A percentile compares a stretch with the other conserved stretches of the same genome.
These are phyloP conservation scores for Sitta carolinensis DNA, from an alignment of 2,797 vertebrate species.

Conservation along the genomic window DNA sequence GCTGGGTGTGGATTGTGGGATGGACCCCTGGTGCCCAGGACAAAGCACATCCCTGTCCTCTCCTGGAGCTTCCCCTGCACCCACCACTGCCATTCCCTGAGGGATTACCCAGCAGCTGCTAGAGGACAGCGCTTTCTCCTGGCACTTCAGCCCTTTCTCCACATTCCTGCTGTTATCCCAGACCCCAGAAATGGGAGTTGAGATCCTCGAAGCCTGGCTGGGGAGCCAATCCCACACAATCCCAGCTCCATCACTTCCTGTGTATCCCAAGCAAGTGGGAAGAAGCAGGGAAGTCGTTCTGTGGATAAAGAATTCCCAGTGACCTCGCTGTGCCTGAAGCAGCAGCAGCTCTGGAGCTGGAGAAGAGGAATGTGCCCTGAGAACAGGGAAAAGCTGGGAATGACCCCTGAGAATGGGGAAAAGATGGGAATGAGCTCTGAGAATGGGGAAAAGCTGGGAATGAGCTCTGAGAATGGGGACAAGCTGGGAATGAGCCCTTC, in stretches of 20 bases:
- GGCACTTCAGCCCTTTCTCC: background rate
- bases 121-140: background rate
- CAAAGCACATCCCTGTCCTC: background rate
- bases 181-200: background rate
- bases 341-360: background rate
- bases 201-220: background rate
- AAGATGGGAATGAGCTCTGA: background rate
- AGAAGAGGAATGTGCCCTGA: background rate
- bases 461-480: accelerated
- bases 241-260: background rate
- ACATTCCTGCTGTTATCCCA: background rate
- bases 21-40: accelerated
- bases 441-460: background rate
- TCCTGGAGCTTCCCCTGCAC: background rate
- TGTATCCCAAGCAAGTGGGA: background rate
- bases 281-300: background rate
- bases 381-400: accelerated
- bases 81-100: accelerated
- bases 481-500: background rate
- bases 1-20: accelerated
- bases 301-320: background rate
- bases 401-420: accelerated
- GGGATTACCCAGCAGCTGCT: background rate
- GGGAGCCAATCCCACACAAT: background rate
- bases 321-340: background rate